Percentiles rank a stretch among this genome's conserved stretches.
Conservation (phyloP, 2,888 invertebrate species). For the Clostera curtula region DNA sequence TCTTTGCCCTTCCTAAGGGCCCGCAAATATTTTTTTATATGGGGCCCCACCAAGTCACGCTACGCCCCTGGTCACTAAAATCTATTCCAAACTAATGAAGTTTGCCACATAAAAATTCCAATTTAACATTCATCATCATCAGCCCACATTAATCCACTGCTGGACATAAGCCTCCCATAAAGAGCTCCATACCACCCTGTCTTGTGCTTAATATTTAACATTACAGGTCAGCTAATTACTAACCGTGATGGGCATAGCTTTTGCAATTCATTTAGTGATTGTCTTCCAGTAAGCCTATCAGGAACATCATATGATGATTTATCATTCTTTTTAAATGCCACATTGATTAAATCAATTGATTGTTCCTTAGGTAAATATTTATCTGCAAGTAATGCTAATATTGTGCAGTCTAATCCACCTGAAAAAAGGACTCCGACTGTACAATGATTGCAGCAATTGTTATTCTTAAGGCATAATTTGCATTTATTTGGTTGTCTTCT, state of each 20-base stretch:
- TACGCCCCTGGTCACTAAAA: too few species aligned
- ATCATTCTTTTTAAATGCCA: constrained; percentile 84
- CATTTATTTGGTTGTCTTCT: constrained; percentile 77
- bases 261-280: constrained; percentile 81
- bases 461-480: constrained; percentile 65
- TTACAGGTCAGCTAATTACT: not conserved
- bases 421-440: constrained; percentile 92
- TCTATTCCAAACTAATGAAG: too few species aligned
- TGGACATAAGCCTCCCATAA: too few species aligned
- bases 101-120: too few species aligned
- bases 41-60: too few species aligned
- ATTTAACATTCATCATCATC: too few species aligned
- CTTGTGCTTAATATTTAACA: too few species aligned
- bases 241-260: constrained; percentile 78
- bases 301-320: constrained; percentile 80
- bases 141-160: too few species aligned
- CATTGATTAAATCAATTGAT: constrained; percentile 93
- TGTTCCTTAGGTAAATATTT: constrained; percentile 77
- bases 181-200: too few species aligned
- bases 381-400: constrained; percentile 87
- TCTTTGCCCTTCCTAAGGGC: too few species aligned
- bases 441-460: constrained; percentile 69
- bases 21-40: too few species aligned
- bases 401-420: constrained; percentile 96
- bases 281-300: constrained; percentile 86